Percentiles rank a stretch among this genome's conserved stretches.
These are phyloP conservation scores for Vollenhovia emeryi DNA, from an alignment of 1,140 invertebrate species.

Conservation along the genomic window DNA sequence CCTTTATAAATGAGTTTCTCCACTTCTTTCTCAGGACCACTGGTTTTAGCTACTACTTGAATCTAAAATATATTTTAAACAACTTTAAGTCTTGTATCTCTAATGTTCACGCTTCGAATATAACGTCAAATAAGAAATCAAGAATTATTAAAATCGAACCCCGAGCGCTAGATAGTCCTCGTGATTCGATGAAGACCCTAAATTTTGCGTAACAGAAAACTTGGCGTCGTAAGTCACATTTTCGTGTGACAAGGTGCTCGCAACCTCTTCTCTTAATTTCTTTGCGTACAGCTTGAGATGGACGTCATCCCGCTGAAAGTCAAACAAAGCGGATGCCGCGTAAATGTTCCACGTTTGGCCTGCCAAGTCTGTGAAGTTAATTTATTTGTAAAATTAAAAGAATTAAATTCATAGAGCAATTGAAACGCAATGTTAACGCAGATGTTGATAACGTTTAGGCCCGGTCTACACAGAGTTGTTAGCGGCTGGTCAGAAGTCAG, in stretches of 20 bases:
- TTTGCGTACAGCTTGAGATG: slow-evolving; percentile 78
- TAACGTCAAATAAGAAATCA: slow-evolving; percentile 5
- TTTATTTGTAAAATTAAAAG: no score
- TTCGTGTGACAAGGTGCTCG: slow-evolving; percentile 72
- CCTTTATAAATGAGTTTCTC: slow-evolving; percentile 76
- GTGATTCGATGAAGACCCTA: slow-evolving; percentile 44
- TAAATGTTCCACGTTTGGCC: slow-evolving; percentile 78
- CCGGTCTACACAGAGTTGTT: no score
- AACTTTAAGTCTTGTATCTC: slow-evolving; percentile 8
- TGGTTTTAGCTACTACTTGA: slow-evolving; percentile 65
- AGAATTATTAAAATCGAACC: slow-evolving; percentile 62
- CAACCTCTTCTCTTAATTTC: slow-evolving; percentile 79
- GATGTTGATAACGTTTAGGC: no score
- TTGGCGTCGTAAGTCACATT: slow-evolving; percentile 75
- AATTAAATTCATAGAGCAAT: no score
- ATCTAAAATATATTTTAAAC: slow-evolving; percentile 72
- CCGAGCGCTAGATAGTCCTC: slow-evolving; percentile 71
- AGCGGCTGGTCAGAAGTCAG: no score
- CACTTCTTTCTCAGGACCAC: neutral
- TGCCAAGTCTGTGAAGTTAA: slow-evolving; percentile 50
- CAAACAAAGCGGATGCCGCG: slow-evolving; percentile 77
- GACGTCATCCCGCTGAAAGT: slow-evolving; percentile 73
- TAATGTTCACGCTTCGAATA: slow-evolving; percentile 42
- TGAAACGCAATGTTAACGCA: no score
- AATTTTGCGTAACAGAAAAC: slow-evolving; percentile 68